These are phyloP conservation scores for Augochlora pura DNA, from an alignment of 1,140 invertebrate species.

Conservation along the genomic window DNA sequence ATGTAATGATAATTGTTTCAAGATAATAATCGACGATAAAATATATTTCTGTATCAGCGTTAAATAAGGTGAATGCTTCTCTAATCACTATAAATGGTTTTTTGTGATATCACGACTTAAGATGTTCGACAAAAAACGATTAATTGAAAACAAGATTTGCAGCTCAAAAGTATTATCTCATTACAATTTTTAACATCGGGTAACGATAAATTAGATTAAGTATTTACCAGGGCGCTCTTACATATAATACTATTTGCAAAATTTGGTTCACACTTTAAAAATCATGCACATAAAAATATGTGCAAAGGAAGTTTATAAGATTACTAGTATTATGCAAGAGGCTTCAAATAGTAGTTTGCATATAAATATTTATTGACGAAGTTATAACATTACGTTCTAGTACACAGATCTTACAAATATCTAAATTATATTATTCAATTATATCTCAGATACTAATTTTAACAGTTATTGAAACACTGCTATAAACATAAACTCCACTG, in stretches of 20 bases:
- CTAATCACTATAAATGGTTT: not conserved
- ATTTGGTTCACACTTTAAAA: no score
- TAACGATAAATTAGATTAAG: not conserved
- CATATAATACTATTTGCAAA: no score
- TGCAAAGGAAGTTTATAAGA: no score
- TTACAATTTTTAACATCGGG: not conserved
- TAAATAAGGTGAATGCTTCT: constrained; percentile 8
- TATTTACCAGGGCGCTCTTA: not conserved
- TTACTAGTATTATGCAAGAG: no score
- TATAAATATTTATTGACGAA: not conserved
- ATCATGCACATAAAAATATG: no score
- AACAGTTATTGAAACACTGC: no score
- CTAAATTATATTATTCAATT: not conserved
- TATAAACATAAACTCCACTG: not conserved
- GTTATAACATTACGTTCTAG: not conserved
- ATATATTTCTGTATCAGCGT: constrained; percentile 16
- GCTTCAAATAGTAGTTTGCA: not conserved
- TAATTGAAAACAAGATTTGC: not conserved
- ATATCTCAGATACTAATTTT: not conserved
- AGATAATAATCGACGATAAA: constrained; percentile 6
- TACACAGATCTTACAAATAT: constrained; percentile 1
- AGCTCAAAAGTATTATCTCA: not conserved
- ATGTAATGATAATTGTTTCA: constrained; percentile 16
- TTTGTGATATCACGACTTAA: not conserved
- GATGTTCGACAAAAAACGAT: not conserved